Base-by-base conservation (phyloP, 1,140 invertebrate genomes). In the Muscidifurax raptorellus region DNA sequence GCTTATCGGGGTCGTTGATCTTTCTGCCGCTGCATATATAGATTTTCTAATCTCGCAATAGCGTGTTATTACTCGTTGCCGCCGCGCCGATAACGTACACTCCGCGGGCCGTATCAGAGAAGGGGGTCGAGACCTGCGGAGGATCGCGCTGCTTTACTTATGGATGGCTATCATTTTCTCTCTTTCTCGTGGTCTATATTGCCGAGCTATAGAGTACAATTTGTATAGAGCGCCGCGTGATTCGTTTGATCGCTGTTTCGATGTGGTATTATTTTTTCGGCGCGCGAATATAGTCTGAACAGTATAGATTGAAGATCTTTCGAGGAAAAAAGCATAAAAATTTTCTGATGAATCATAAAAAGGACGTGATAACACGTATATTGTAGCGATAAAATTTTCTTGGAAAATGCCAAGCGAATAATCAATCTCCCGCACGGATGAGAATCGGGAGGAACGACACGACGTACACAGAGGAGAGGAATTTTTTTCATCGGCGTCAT, bases 1-100 rank as follows among this genome's bases (percentile, higher is more conserved):
- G 22, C 76, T 79, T 79, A 79, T 79, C 76, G 25, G 18, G 28
- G 28, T 36, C 59, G 59, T 79, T 47, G 78, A 80, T 80, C 78
- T 80, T 80, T 71, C 78, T 71, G 66, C 36, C 52, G 52, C 22
- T 59, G 22, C 52, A 59, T 59, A 25, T 71, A 71, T 80, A 71
- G 66, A 80, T 80, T 80, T 71, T 27, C 64, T n/a, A 71, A 15
- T 40, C 32, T 6, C 22, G 13, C 40, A 30, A 40, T 30, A 47
- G 36, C 28, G 36, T 40, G n/a, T 69, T 69, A 80, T 71, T 40
- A 71, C 22, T 25, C 18, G 36, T 18, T 40, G 52, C 52, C 22
- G 52, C 52, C 22, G 52, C 52, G 52, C 52, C 52, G 78, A 69
- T 80, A 80, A 77, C 40, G 18, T 59, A 59, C 25, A 59, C 44